Base-by-base conservation (phyloP, 2,113 vertebrate species). In the Pithys albifrons region DNA sequence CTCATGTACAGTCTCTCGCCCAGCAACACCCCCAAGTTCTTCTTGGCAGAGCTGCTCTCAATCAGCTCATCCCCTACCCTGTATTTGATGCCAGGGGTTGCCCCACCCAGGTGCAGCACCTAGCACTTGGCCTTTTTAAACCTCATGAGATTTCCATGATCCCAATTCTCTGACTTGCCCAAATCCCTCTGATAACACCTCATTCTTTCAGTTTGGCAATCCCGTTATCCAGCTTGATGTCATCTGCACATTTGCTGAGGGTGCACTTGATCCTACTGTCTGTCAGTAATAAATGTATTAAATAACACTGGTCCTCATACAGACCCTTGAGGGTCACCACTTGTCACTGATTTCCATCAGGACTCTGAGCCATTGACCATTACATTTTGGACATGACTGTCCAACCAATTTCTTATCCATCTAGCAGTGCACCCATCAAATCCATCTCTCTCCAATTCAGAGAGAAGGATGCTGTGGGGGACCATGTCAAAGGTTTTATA, bases 111-210 rank as follows among this genome's bases (percentile, higher is more conserved):
- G 5, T 13, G 39, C 17, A 48, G 24, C 12, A 64, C 18, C n/a
- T 48, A 48, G 20, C 7, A 35, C 64, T 61, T 54, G 19, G 13
- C 24, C 48, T 49, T 76, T 35, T 49, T 27, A 7, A 31, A 35
- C 17, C 7, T 90, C 20, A 7, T 70, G 20, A 6, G 14, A 11
- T 43, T 55, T 6, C 41, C 55, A 39, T 41, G 28, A 19, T 16
- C 3, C 2, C 33, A 19, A 18, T 55, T 43, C 25, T 41, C 0
- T 0, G 62, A 7, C 6, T 41, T 19, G 17, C 31, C 11, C 25
- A 31, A 14, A 48, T 70, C 9, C 17, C 48, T 49, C 55, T 62
- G 79, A 43, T 27, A 17, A 29, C 3, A 75, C 12, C 25, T 20
- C 17, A 27, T 12, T 33, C 46, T 83, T 61, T 39, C 83, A 5